Conservation (phyloP, 2,113 vertebrate genomes). For the Macrotis lagotis region DNA sequence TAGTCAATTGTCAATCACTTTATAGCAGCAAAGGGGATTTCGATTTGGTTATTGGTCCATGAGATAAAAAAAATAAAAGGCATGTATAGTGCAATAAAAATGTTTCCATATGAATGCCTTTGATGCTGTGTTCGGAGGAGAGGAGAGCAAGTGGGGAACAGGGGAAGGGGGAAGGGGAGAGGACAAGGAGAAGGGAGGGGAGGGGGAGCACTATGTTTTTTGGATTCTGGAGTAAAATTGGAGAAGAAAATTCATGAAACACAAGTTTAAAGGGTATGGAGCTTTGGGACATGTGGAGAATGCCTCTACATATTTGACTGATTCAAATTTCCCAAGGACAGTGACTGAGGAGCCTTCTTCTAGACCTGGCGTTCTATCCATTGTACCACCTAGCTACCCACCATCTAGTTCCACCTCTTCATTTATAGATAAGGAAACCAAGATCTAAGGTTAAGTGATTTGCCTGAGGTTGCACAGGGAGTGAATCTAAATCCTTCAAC, state of each 20-base stretch:
- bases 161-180: no score
- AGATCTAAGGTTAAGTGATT: neutral
- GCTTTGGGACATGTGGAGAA: no score
- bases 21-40: neutral
- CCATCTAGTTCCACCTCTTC: neutral
- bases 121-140: neutral
- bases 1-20: neutral
- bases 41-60: neutral
- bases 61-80: neutral
- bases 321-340: no score
- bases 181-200: no score
- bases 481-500: neutral
- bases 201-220: neutral
- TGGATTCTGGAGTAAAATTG: neutral
- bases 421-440: neutral
- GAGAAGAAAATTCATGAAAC: neutral
- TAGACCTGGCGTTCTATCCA: no score
- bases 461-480: neutral
- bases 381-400: no score
- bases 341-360: no score
- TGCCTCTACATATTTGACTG: no score
- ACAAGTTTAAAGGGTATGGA: neutral
- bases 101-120: neutral
- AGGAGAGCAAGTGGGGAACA: neutral
- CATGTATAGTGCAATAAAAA: neutral